Percentiles rank a stretch among this genome's conserved stretches.
phyloP scores from a whole-genome alignment of 2,113 vertebrate genomes.

The Hippocampus abdominalis region DNA sequence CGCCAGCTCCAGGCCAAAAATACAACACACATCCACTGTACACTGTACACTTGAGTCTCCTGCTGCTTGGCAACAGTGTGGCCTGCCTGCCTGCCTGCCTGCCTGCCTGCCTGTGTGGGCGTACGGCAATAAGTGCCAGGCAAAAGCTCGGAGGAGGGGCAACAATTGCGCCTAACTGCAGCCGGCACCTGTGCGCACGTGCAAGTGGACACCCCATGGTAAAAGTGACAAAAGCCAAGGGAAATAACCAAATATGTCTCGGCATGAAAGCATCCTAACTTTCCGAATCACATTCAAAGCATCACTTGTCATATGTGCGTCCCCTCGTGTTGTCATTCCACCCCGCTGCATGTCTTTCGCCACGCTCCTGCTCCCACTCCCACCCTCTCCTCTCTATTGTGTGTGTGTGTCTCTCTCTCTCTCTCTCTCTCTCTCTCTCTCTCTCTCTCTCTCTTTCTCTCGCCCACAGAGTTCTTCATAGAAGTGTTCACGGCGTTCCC shows the following conservation, averaged over 20 bases:
- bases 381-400: slow-evolving; percentile 54
- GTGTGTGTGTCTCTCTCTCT: slow-evolving; percentile 9
- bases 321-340: slow-evolving; percentile 42
- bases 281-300: background rate
- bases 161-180: slow-evolving; percentile 44
- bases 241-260: slow-evolving; percentile 16
- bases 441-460: slow-evolving; percentile 49
- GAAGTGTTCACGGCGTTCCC: slow-evolving; percentile 70
- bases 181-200: slow-evolving; percentile 38
- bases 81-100: slow-evolving; percentile 64
- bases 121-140: slow-evolving; percentile 60
- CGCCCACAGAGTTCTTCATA: slow-evolving; percentile 72
- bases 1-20: slow-evolving; percentile 20
- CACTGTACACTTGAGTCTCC: slow-evolving; percentile 56
- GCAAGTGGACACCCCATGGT: background rate
- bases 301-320: slow-evolving; percentile 23
- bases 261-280: background rate
- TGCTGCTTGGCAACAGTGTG: slow-evolving; percentile 72
- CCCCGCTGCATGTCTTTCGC: slow-evolving; percentile 52
- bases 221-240: slow-evolving; percentile 10
- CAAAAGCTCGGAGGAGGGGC: slow-evolving; percentile 60
- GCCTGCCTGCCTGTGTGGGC: slow-evolving; percentile 61
- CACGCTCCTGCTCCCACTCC: slow-evolving; percentile 54
- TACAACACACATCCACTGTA: slow-evolving; percentile 13
- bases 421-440: slow-evolving; percentile 53